Evolutionary conservation across 2,797 vertebrate species (phyloP).

Genomic region (Girardinus metallicus): DNA sequence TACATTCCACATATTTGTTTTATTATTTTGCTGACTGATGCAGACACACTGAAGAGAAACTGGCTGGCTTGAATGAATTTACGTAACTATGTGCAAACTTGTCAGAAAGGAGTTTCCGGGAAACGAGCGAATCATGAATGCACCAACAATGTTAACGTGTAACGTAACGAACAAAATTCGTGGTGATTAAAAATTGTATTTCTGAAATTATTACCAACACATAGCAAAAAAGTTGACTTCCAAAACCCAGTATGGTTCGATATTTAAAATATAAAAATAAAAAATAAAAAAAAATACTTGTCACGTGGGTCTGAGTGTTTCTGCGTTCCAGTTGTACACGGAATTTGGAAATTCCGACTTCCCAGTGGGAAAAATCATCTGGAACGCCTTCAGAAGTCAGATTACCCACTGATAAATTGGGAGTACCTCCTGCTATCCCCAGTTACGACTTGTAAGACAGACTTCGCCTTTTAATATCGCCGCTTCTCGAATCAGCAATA

Average conservation of each 20-base stretch:
- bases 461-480: no score
- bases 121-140: not conserved
- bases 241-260: not conserved
- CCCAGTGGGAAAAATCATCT: no score
- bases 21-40: no score
- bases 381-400: no score
- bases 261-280: not conserved
- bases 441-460: no score
- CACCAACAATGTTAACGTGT: conserved; percentile 22
- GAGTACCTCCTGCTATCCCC: no score
- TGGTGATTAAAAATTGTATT: not conserved
- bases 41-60: not conserved
- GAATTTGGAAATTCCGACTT: no score
- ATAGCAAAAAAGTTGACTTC: not conserved
- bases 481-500: no score
- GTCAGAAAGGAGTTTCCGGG: no score
- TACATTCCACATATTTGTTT: not conserved
- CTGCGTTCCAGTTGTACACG: no score
- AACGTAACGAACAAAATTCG: not conserved
- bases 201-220: not conserved
- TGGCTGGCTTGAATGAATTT: no score
- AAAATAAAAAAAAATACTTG: not conserved
- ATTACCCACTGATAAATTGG: no score
- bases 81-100: not conserved
- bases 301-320: conserved; percentile 42